Percentiles rank a stretch among this genome's conserved stretches.
These are phyloP conservation scores for Drosophila demipolita DNA, from an alignment of 2,888 invertebrate species.

Conservation along the genomic window DNA sequence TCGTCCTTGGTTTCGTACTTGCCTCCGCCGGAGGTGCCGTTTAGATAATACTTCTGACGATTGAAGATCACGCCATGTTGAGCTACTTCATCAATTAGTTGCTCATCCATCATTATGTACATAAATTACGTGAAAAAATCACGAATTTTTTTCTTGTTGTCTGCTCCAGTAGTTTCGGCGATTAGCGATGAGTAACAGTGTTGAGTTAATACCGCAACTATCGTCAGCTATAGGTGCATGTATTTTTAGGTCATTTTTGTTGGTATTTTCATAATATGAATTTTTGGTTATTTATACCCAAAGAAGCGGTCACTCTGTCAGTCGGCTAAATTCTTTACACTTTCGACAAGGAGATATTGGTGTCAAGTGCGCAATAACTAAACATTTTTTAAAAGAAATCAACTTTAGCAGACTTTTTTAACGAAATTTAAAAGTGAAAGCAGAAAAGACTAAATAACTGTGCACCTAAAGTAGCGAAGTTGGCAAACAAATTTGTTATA, in stretches of 20 bases:
- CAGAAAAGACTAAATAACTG: neutral
- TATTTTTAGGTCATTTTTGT: constrained; percentile 1
- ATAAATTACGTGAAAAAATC: constrained; percentile 25
- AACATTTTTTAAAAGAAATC: constrained; percentile 39
- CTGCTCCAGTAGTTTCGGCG: constrained; percentile 36
- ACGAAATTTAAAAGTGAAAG: constrained; percentile 5
- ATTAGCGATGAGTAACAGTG: constrained; percentile 29
- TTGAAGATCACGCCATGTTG: constrained; percentile 85
- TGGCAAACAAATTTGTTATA: neutral
- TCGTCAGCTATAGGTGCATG: neutral
- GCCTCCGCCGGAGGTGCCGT: constrained; percentile 74
- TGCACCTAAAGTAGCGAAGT: neutral
- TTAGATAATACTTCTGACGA: constrained; percentile 84
- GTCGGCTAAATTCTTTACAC: constrained; percentile 28
- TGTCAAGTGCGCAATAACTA: constrained; percentile 49
- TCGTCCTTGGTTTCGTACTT: constrained; percentile 85
- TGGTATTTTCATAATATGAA: neutral
- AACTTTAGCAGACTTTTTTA: constrained; percentile 3
- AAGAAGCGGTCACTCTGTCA: constrained; percentile 1
- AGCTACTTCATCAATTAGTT: constrained; percentile 84
- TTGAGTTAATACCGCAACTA: neutral
- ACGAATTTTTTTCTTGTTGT: constrained; percentile 34
- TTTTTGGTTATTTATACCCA: neutral
- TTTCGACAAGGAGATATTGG: constrained; percentile 33
- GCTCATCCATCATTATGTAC: constrained; percentile 84